A percentile compares a stretch with the other conserved stretches of the same genome.
phyloP scores from a whole-genome alignment of 2,888 invertebrate genomes.

The Meteorus colon region DNA sequence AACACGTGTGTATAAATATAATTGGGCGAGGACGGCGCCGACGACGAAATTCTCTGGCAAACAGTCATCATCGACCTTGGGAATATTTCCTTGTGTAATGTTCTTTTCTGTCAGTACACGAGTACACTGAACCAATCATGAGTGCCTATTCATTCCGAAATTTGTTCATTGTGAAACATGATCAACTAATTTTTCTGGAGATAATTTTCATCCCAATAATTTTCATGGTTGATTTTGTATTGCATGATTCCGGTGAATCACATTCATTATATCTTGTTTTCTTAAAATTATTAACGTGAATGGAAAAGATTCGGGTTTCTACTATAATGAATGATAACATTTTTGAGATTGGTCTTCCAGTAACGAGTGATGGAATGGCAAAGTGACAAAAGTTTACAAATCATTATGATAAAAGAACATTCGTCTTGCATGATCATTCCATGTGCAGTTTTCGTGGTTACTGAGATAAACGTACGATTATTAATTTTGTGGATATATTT shows the following conservation, averaged over 20 bases:
- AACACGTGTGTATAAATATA: constrained; percentile 24
- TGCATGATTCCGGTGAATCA: background rate
- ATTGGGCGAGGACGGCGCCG: constrained; percentile 2
- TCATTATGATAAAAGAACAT: no score
- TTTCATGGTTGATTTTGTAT: no score
- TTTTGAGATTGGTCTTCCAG: background rate
- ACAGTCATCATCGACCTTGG: constrained; percentile 15
- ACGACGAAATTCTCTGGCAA: constrained; percentile 19
- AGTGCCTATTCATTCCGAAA: no score
- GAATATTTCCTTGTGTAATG: constrained; percentile 13
- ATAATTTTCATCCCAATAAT: no score
- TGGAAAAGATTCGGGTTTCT: background rate
- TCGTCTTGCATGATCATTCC: no score
- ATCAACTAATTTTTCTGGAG: no score
- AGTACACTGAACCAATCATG: background rate
- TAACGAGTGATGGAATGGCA: background rate
- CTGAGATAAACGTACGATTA: no score
- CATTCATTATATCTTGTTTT: no score
- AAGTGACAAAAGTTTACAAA: background rate
- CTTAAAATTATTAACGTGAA: no score
- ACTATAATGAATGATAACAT: background rate
- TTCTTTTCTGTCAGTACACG: background rate
- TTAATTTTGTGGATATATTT: no score
- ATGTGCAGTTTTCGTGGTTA: no score
- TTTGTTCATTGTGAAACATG: no score